These are phyloP conservation scores for Philereme transversata DNA, from an alignment of 2,888 invertebrate species.

Conservation along the genomic window DNA sequence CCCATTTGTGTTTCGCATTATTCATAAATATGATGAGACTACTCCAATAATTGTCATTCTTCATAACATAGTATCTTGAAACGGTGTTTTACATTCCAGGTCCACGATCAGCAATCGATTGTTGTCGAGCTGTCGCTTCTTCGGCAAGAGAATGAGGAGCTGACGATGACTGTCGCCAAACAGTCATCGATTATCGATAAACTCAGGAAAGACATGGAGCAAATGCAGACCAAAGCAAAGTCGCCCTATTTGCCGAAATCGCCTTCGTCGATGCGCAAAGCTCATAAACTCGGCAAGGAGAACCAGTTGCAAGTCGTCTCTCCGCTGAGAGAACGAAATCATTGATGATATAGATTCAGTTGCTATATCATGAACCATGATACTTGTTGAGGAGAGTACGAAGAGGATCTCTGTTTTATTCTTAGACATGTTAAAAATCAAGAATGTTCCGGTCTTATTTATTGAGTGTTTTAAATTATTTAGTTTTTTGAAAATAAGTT, in stretches of 20 bases:
- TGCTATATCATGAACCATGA: slow-evolving; percentile 1
- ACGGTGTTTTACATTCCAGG: slow-evolving; percentile 49
- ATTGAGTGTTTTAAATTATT: slow-evolving; percentile 25
- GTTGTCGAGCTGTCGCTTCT: slow-evolving; percentile 75
- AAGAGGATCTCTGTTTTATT: slow-evolving; percentile 32
- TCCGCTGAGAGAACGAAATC: slow-evolving; percentile 75
- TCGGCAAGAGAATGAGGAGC: slow-evolving; percentile 77
- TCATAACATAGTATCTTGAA: background rate
- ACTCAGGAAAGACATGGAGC: slow-evolving; percentile 71
- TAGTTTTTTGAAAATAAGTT: slow-evolving; percentile 13
- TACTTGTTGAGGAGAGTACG: slow-evolving; percentile 18
- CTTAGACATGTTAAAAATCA: slow-evolving; percentile 27
- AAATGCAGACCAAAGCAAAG: slow-evolving; percentile 61
- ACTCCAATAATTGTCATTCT: too few species aligned
- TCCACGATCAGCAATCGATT: slow-evolving; percentile 77
- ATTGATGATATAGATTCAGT: slow-evolving; percentile 34
- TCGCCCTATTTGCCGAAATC: slow-evolving; percentile 71
- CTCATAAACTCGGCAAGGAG: slow-evolving; percentile 74
- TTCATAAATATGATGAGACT: too few species aligned
- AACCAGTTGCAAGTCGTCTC: slow-evolving; percentile 67
- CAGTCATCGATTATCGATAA: slow-evolving; percentile 75
- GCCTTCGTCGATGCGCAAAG: slow-evolving; percentile 67
- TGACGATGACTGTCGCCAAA: slow-evolving; percentile 71
- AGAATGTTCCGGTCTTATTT: slow-evolving; percentile 30
- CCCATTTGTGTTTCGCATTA: too few species aligned